phyloP scores from a whole-genome alignment of 2,888 invertebrate species.

The Macrophya annulata region DNA sequence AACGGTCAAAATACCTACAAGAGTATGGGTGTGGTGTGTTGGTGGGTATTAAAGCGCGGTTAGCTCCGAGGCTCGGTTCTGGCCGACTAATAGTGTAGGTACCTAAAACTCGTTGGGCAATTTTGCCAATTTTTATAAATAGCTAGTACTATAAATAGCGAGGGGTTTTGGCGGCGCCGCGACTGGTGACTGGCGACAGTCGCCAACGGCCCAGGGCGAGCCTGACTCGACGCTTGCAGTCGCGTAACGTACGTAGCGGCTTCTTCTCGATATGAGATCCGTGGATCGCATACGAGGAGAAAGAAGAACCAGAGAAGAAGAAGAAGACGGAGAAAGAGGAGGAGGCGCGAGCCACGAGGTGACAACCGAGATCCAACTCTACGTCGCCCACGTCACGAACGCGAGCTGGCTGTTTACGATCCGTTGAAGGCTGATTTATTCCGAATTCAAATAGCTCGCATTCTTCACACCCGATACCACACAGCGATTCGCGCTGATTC shows the following conservation, averaged over 20 bases:
- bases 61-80: background rate
- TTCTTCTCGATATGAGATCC: background rate
- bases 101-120: constrained; percentile 34
- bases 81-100: background rate
- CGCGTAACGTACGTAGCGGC: background rate
- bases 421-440: constrained; percentile 48
- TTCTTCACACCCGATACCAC: constrained; percentile 22
- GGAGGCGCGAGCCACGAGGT: constrained; percentile 49
- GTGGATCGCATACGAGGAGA: constrained; percentile 13
- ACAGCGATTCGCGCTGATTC: constrained; percentile 32
- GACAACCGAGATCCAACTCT: constrained; percentile 35
- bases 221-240: constrained; percentile 15
- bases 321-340: background rate
- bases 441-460: constrained; percentile 46
- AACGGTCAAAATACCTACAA: background rate
- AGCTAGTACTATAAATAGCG: constrained; percentile 70
- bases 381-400: constrained; percentile 45
- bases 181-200: constrained; percentile 56
- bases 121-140: constrained; percentile 66
- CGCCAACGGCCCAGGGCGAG: constrained; percentile 43
- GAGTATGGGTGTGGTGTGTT: background rate
- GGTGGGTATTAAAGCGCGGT: background rate
- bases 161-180: constrained; percentile 65
- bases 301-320: background rate
- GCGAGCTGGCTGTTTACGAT: constrained; percentile 41